These are phyloP conservation scores for Baronia brevicornis DNA, from an alignment of 2,888 invertebrate species.

Conservation along the genomic window DNA sequence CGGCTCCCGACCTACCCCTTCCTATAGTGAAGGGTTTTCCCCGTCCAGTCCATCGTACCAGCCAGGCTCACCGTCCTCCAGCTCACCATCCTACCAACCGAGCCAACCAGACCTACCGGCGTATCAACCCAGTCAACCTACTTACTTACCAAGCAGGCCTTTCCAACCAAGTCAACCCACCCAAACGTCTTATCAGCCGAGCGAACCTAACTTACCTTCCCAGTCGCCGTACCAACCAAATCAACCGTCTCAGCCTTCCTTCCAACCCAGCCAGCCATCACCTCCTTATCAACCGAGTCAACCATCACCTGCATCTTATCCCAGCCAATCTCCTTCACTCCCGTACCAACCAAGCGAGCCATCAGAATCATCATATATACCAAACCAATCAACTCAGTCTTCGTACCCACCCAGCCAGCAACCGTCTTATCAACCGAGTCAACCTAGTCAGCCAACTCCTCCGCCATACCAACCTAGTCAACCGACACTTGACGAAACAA, in stretches of 20 bases:
- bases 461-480: slow-evolving; percentile 26
- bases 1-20: slow-evolving; percentile 56
- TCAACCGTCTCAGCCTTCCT: slow-evolving; percentile 31
- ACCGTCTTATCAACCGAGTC: slow-evolving; percentile 25
- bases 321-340: slow-evolving; percentile 30
- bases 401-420: slow-evolving; percentile 20
- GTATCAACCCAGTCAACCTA: slow-evolving; percentile 28
- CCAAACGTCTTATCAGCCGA: slow-evolving; percentile 28
- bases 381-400: slow-evolving; percentile 19
- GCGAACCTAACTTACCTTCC: slow-evolving; percentile 10
- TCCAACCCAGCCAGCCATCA: slow-evolving; percentile 24
- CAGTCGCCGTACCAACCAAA: slow-evolving; percentile 23
- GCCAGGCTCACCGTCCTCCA: slow-evolving; percentile 32
- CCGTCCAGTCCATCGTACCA: slow-evolving; percentile 24
- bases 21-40: slow-evolving; percentile 53
- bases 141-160: slow-evolving; percentile 26
- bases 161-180: slow-evolving; percentile 25
- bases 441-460: slow-evolving; percentile 21
- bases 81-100: slow-evolving; percentile 36
- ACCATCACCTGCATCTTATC: slow-evolving; percentile 28
- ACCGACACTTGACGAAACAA: slow-evolving; percentile 21
- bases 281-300: slow-evolving; percentile 32
- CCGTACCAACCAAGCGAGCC: slow-evolving; percentile 26
- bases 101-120: slow-evolving; percentile 34
- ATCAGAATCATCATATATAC: slow-evolving; percentile 26